These are phyloP conservation scores for Spilosoma lubricipeda DNA, from an alignment of 2,888 invertebrate genomes.

Conservation along the genomic window DNA sequence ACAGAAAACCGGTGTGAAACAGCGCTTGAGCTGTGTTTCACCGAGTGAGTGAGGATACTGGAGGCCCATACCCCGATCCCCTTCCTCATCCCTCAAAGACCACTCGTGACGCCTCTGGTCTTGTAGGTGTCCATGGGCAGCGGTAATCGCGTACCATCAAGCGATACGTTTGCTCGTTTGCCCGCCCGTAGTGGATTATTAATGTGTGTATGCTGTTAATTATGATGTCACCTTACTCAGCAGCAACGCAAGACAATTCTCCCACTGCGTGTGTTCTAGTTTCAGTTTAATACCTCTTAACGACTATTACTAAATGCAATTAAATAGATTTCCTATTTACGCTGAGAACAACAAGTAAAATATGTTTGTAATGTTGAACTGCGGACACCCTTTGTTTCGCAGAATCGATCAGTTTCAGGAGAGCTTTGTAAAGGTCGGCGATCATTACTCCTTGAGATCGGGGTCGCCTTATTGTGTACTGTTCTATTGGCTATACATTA, in stretches of 20 bases:
- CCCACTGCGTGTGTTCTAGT: not conserved
- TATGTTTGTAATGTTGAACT: slow-evolving; percentile 10
- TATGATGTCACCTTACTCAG: too few species aligned
- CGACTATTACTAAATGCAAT: not conserved
- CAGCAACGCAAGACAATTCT: not conserved
- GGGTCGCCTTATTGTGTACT: not conserved
- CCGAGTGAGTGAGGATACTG: too few species aligned
- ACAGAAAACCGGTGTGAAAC: too few species aligned
- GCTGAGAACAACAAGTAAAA: not conserved
- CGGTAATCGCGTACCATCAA: too few species aligned
- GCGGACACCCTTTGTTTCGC: slow-evolving; percentile 13
- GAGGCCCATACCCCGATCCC: too few species aligned
- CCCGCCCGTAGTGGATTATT: too few species aligned
- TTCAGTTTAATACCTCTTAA: not conserved
- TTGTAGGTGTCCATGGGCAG: too few species aligned
- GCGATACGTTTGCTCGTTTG: too few species aligned
- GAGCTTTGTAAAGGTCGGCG: slow-evolving; percentile 15
- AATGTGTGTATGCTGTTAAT: too few species aligned
- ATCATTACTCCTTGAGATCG: slow-evolving; percentile 18
- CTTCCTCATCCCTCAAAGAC: too few species aligned
- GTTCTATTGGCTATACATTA: slow-evolving; percentile 13
- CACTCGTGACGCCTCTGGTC: too few species aligned
- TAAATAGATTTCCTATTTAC: not conserved
- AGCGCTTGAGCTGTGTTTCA: too few species aligned
- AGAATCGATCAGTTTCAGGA: slow-evolving; percentile 14